These are phyloP conservation scores for Campylomormyrus tamandua DNA, from an alignment of 2,113 vertebrate species.

Conservation along the genomic window DNA sequence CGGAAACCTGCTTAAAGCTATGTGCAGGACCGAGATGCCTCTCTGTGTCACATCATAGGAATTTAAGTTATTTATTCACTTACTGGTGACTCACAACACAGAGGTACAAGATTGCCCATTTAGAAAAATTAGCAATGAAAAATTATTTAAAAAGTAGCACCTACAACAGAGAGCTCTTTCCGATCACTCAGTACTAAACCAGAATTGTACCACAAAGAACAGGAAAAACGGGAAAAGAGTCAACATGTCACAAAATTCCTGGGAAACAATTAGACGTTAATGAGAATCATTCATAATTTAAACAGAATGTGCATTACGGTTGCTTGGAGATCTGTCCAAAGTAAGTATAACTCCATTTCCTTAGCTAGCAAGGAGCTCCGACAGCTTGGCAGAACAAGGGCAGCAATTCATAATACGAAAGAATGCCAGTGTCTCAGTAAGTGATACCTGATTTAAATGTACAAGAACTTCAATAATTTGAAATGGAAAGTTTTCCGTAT, in stretches of 20 bases:
- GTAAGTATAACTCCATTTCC: background rate
- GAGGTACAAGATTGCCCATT: background rate
- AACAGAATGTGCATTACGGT: background rate
- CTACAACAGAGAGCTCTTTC: background rate
- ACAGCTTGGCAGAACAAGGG: background rate
- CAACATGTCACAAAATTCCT: background rate
- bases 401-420: background rate
- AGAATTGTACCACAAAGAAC: background rate
- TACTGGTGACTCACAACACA: background rate
- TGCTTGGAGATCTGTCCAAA: background rate
- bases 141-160: background rate
- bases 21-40: background rate
- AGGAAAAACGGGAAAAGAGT: background rate
- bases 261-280: background rate
- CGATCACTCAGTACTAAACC: background rate
- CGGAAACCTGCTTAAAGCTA: background rate
- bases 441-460: background rate
- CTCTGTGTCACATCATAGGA: background rate
- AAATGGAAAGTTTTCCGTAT: background rate
- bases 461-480: background rate
- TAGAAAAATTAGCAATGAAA: background rate
- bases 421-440: background rate
- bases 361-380: background rate
- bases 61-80: background rate
- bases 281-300: background rate